A percentile compares a stretch with the other conserved stretches of the same genome.
Evolutionary conservation across 2,113 vertebrate species (phyloP).

Genomic region (Xyrauchen texanus): DNA sequence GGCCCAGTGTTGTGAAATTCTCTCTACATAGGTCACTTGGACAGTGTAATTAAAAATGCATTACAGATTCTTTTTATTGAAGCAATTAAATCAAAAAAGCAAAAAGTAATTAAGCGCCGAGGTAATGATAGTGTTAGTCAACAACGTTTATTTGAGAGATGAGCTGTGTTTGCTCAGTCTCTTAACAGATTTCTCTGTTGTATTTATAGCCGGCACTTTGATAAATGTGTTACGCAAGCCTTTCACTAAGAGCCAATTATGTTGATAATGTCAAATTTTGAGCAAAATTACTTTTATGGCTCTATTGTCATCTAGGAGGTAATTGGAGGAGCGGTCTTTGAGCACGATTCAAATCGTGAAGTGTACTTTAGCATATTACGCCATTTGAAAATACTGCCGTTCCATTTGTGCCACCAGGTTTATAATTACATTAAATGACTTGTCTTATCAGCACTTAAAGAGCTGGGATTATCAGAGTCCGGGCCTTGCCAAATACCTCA

Average conservation of each 20-base stretch:
- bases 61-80: slow-evolving; percentile 98
- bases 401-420: slow-evolving; percentile 74
- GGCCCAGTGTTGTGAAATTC: slow-evolving; percentile 93
- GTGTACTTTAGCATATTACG: slow-evolving; percentile 70
- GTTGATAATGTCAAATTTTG: slow-evolving; percentile 97
- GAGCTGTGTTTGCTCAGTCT: slow-evolving; percentile 82
- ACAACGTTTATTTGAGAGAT: slow-evolving; percentile 90
- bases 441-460: slow-evolving; percentile 78
- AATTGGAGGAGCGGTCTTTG: slow-evolving; percentile 73
- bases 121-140: slow-evolving; percentile 99
- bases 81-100: slow-evolving; percentile 98
- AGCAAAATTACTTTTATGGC: slow-evolving; percentile 80
- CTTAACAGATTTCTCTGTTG: slow-evolving; percentile 75
- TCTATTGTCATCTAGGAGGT: slow-evolving; percentile 74
- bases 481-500: slow-evolving; percentile 72
- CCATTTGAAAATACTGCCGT: slow-evolving; percentile 70
- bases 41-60: slow-evolving; percentile 99
- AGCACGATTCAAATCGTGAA: slow-evolving; percentile 71
- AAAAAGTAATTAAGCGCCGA: slow-evolving; percentile 89
- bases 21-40: slow-evolving; percentile 95
- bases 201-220: slow-evolving; percentile 85
- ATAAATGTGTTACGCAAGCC: slow-evolving; percentile 88
- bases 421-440: slow-evolving; percentile 82
- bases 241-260: slow-evolving; percentile 90
- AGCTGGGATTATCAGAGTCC: slow-evolving; percentile 77